Percentiles rank a stretch among this genome's conserved stretches.
Conservation (phyloP, 2,113 vertebrate species). For the Myodes glareolus region DNA sequence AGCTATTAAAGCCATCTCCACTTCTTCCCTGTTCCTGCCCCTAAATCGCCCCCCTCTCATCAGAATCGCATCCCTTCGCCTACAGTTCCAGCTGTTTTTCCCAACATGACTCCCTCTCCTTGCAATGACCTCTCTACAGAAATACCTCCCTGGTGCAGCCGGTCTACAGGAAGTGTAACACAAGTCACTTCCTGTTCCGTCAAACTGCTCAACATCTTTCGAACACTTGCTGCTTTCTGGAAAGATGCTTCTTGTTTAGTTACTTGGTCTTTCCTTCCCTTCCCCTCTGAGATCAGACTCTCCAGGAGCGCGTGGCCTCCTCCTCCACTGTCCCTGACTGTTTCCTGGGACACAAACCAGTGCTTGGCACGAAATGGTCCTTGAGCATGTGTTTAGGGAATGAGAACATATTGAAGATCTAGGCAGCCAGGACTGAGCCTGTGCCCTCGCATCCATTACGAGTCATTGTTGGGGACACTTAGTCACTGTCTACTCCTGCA, state of each 20-base stretch:
- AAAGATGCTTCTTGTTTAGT: conserved; percentile 12
- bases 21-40: background rate
- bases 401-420: background rate
- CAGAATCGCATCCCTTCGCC: background rate
- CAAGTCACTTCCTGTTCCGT: background rate
- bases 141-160: background rate
- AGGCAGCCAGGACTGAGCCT: background rate
- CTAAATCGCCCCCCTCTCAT: background rate
- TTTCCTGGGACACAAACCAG: background rate
- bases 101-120: background rate
- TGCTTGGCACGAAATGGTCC: background rate
- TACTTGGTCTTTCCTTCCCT: background rate
- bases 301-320: background rate
- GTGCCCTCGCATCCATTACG: conserved; percentile 67
- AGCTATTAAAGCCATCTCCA: accelerated
- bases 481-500: conserved; percentile 79
- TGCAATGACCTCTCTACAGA: background rate
- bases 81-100: background rate
- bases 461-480: conserved; percentile 66
- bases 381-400: background rate
- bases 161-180: background rate
- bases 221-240: conserved; percentile 37
- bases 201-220: background rate
- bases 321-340: background rate
- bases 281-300: background rate